Evolutionary conservation across 2,888 invertebrate genomes (phyloP).

Genomic region (Catocala fraxini): DNA sequence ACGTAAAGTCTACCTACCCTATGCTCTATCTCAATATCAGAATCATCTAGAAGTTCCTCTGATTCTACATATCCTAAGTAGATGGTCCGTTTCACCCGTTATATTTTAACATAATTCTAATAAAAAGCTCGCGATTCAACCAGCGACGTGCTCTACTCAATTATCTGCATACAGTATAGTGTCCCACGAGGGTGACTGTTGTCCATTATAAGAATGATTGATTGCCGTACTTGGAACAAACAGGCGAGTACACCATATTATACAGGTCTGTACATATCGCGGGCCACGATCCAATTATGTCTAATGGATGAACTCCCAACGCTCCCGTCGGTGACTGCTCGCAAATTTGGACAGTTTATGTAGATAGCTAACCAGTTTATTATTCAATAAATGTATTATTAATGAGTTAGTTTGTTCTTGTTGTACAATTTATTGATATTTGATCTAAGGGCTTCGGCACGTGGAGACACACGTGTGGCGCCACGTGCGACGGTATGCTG

Average conservation of each 20-base stretch:
- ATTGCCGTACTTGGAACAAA: conserved; percentile 47
- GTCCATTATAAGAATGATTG: conserved; percentile 61
- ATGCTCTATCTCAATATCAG: too few relatives aligned
- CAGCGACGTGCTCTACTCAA: conserved; percentile 7
- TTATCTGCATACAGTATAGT: conserved; percentile 26
- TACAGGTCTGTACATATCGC: conserved; percentile 23
- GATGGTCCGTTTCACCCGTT: too few relatives aligned
- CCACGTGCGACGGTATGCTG: too few relatives aligned
- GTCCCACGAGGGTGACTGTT: conserved; percentile 49
- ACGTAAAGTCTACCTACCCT: too few relatives aligned
- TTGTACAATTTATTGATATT: too few relatives aligned
- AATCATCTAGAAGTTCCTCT: too few relatives aligned
- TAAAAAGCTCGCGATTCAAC: background rate
- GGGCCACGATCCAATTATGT: conserved; percentile 75
- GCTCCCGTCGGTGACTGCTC: conserved; percentile 28
- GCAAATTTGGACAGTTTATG: conserved; percentile 56
- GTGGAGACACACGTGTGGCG: too few relatives aligned
- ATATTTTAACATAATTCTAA: background rate
- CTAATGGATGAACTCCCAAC: conserved; percentile 75
- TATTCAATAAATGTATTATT: background rate
- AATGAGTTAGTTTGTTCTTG: background rate
- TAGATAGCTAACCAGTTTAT: background rate
- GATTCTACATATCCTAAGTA: too few relatives aligned
- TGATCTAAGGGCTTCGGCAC: too few relatives aligned
- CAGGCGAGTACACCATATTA: conserved; percentile 24